A percentile compares a stretch with the other conserved stretches of the same genome.
phyloP scores from a whole-genome alignment of 2,113 vertebrate genomes.

The Tychaedon coryphoeus region DNA sequence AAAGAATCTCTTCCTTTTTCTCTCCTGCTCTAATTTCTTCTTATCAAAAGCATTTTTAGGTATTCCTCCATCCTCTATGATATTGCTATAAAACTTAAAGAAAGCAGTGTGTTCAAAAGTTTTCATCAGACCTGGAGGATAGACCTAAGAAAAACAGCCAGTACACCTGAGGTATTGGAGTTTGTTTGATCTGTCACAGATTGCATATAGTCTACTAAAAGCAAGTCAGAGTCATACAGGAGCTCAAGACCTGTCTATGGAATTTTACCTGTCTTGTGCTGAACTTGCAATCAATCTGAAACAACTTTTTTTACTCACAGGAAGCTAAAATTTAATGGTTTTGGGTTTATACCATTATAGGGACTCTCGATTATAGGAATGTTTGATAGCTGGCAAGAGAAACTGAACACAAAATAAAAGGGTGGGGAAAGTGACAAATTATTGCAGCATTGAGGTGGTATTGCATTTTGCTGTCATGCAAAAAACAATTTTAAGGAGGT shows the following conservation, averaged over 20 bases:
- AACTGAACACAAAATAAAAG: not conserved
- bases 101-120: not conserved
- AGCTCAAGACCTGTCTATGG: not conserved
- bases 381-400: not conserved
- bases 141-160: not conserved
- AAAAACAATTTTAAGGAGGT: not conserved
- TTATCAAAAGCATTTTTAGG: not conserved
- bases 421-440: not conserved
- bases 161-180: not conserved
- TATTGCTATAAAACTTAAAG: not conserved
- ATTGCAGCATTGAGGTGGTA: not conserved
- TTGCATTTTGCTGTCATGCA: not conserved
- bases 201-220: not conserved
- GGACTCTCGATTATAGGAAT: not conserved
- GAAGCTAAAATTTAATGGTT: not conserved
- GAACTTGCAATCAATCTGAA: not conserved
- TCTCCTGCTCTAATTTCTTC: not conserved
- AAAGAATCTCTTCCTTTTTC: not conserved
- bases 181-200: slow-evolving; percentile 1
- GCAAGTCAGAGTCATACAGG: not conserved
- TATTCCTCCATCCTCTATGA: not conserved
- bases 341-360: not conserved
- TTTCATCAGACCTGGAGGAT: not conserved
- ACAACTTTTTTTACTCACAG: not conserved
- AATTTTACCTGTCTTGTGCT: not conserved